Evolutionary conservation across 2,888 invertebrate genomes (phyloP).

Genomic region (Axea sp.): DNA sequence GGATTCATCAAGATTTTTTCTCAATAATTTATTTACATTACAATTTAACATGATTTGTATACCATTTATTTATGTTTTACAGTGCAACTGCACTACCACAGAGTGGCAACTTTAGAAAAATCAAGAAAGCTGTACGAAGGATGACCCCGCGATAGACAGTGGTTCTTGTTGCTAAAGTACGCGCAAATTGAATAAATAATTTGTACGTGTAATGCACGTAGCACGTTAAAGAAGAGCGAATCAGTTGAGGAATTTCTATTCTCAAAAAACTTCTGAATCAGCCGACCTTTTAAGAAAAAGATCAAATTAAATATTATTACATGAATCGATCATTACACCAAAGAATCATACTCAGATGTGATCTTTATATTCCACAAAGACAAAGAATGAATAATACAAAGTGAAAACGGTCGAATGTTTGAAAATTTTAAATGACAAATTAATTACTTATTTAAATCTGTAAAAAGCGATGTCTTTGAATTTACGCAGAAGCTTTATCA

Average conservation of each 20-base stretch:
- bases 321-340: constrained; percentile 52
- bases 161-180: neutral
- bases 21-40: too few relatives aligned
- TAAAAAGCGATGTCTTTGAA: constrained; percentile 66
- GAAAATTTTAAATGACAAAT: constrained; percentile 75
- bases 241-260: constrained; percentile 2
- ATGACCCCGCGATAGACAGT: constrained; percentile 70
- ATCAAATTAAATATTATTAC: too few relatives aligned
- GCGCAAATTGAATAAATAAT: constrained; percentile 24
- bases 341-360: constrained; percentile 70
- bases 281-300: constrained; percentile 66
- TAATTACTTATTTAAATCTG: constrained; percentile 74
- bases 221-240: constrained; percentile 16
- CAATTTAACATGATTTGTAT: too few relatives aligned
- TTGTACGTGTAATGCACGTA: constrained; percentile 54
- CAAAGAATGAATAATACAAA: constrained; percentile 13
- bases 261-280: constrained; percentile 25
- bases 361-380: constrained; percentile 72
- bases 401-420: constrained; percentile 5
- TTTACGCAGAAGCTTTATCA: constrained; percentile 64
- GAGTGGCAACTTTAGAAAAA: constrained; percentile 75
- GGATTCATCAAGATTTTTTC: too few relatives aligned
- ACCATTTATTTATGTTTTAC: too few relatives aligned
- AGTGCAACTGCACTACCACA: constrained; percentile 47
- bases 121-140: constrained; percentile 80